Base-by-base conservation (phyloP, 2,113 vertebrate species). In the Hyaena hyaena region DNA sequence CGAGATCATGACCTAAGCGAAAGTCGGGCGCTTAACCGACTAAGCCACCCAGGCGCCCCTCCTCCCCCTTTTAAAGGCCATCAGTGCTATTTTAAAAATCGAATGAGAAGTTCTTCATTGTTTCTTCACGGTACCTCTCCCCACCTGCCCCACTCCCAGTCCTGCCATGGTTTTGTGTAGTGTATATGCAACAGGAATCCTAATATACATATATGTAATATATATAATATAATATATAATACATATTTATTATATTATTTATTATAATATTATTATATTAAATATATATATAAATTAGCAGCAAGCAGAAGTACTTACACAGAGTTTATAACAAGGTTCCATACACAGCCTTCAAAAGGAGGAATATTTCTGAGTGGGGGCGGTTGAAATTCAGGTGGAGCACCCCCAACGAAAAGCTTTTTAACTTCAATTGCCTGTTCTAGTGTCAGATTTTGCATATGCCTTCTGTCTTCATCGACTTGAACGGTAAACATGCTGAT, bases 321-420 rank as follows among this genome's bases (percentile, higher is more conserved):
- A 69, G 99, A 98, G 93, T 99, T 99, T 98, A 99, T 98, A 96
- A 99, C 99, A 50, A 99, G 99, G 96, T 99, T 99, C 99, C 99
- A 99, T 71, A 99, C 99, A 43, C 99, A 99, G 92, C 99, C 99
- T 94, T 99, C 98, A 96, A 99, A 99, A 1, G 99, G 98, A 76
- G 99, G 97, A 80, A 99, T 99, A 77, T 98, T 99, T 95, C 99
- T 99, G 98, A 99, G 98, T 19, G 99, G 98, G 0, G 95, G 98
- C 83, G 97, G 98, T 80, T 99, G 99, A 85, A 99, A 99, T 15
- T 99, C 98, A 10, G 98, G 74, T 4, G 99, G 98, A 69, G 99
- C 98, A 8, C 99, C 99, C 5, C 99, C 99, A 0, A 99, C 98
- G 92, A 99, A 99, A 50, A 99, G 98, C 3, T 99, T 99, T 96